Percentiles rank a stretch among this genome's conserved stretches.
phyloP scores from a whole-genome alignment of 2,888 invertebrate genomes.

The Siphonodentalium dalli region DNA sequence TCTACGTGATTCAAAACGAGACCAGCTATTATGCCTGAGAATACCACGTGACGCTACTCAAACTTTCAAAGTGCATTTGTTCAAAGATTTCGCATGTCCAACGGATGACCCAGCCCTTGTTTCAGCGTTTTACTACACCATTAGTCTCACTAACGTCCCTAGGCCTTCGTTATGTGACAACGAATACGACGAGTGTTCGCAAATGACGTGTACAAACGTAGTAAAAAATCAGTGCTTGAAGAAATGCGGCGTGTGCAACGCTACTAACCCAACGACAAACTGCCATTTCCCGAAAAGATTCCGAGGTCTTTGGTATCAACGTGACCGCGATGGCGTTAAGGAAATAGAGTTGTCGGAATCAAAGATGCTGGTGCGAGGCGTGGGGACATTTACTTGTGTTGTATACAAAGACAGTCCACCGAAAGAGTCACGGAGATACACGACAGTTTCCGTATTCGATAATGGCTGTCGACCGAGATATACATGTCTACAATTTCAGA shows the following conservation, averaged over 20 bases:
- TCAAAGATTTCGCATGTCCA: constrained; percentile 39
- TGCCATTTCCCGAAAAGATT: constrained; percentile 42
- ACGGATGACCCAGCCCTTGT: constrained; percentile 1
- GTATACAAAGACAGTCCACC: constrained; percentile 35
- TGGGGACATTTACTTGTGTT: constrained; percentile 45
- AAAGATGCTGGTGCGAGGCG: constrained; percentile 28
- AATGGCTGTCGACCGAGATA: constrained; percentile 54
- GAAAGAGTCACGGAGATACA: constrained; percentile 32
- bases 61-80: constrained; percentile 30
- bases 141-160: constrained; percentile 34
- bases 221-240: constrained; percentile 45
- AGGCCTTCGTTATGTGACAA: constrained; percentile 47
- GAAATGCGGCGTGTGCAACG: constrained; percentile 44
- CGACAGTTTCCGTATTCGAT: constrained; percentile 40
- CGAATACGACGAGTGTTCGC: constrained; percentile 45
- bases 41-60: constrained; percentile 26
- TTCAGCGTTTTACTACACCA: constrained; percentile 27
- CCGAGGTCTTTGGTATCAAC: constrained; percentile 37
- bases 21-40: constrained; percentile 41
- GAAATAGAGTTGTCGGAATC: constrained; percentile 33
- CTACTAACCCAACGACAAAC: constrained; percentile 27
- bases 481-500: constrained; percentile 43
- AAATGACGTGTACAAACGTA: constrained; percentile 36
- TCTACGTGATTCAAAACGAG: constrained; percentile 30
- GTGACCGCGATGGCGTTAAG: constrained; percentile 23